Evolutionary conservation across 2,888 invertebrate species (phyloP).

Genomic region (Melanostoma mellinum): DNA sequence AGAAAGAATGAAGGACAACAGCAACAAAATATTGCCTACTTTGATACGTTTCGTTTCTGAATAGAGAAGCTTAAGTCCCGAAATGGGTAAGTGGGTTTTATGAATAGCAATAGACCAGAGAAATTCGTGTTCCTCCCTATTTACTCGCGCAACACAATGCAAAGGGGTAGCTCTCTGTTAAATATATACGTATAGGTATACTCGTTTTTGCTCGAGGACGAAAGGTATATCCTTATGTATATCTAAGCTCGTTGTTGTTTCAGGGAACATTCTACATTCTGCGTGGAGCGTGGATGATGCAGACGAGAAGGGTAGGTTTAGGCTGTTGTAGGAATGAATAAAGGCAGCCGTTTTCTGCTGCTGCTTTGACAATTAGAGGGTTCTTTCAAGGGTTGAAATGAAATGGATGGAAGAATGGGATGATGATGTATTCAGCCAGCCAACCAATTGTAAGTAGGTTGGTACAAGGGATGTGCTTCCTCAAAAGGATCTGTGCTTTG

Average conservation of each 20-base stretch:
- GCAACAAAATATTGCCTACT: conserved; percentile 64
- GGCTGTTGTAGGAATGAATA: conserved; percentile 31
- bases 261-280: conserved; percentile 29
- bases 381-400: conserved; percentile 67
- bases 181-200: neutral
- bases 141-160: conserved; percentile 51
- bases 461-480: conserved; percentile 69
- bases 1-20: conserved; percentile 20
- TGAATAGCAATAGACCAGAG: conserved; percentile 68
- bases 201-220: conserved; percentile 4
- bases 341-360: conserved; percentile 62
- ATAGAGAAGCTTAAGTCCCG: conserved; percentile 71
- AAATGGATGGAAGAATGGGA: conserved; percentile 61
- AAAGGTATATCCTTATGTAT: conserved; percentile 42
- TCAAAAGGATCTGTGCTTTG: conserved; percentile 32
- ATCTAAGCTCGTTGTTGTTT: conserved; percentile 71
- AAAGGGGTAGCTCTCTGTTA: conserved; percentile 58
- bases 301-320: conserved; percentile 48
- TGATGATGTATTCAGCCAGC: conserved; percentile 72
- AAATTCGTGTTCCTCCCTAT: conserved; percentile 61
- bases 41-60: conserved; percentile 69
- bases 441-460: conserved; percentile 73
- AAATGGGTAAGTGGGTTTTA: conserved; percentile 73
- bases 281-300: neutral
- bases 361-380: conserved; percentile 65